Percentiles rank a stretch among this genome's conserved stretches.
These are phyloP conservation scores for Solen grandis DNA, from an alignment of 1,140 invertebrate species.

Conservation along the genomic window DNA sequence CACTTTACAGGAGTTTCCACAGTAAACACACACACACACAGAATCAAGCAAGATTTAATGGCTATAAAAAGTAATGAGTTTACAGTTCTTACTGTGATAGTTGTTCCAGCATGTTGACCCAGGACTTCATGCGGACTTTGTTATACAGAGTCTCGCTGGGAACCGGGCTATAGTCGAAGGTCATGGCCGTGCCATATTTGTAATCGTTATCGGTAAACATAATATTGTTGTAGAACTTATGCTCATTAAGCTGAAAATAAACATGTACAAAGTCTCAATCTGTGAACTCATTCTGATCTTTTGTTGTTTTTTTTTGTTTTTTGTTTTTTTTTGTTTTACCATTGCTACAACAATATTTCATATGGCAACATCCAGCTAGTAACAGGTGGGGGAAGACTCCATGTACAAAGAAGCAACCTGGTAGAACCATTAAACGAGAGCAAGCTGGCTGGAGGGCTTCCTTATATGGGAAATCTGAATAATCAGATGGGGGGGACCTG, in stretches of 20 bases:
- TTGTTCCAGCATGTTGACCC: conserved; percentile 13
- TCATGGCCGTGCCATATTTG: conserved; percentile 33
- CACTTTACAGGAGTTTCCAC: too few relatives aligned
- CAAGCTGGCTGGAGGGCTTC: too few relatives aligned
- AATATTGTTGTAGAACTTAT: conserved; percentile 22
- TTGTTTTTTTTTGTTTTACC: too few relatives aligned
- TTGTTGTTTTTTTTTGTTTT: too few relatives aligned
- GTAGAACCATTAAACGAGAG: background rate
- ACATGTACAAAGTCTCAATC: background rate
- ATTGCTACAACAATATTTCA: too few relatives aligned
- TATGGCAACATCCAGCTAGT: too few relatives aligned
- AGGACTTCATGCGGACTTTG: conserved; percentile 35
- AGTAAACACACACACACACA: background rate
- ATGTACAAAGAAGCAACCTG: background rate
- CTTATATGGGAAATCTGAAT: too few relatives aligned
- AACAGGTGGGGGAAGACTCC: too few relatives aligned
- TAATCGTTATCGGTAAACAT: background rate
- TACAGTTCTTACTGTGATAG: conserved; percentile 8
- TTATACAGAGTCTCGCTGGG: conserved; percentile 26
- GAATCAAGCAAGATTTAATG: background rate
- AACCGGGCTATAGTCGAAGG: conserved; percentile 33
- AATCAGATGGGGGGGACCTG: too few relatives aligned
- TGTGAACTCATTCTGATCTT: background rate
- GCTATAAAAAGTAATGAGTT: background rate
- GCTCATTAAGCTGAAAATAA: conserved; percentile 25